Base-by-base conservation (phyloP, 2,113 vertebrate genomes). In the Ornithorhynchus anatinus region DNA sequence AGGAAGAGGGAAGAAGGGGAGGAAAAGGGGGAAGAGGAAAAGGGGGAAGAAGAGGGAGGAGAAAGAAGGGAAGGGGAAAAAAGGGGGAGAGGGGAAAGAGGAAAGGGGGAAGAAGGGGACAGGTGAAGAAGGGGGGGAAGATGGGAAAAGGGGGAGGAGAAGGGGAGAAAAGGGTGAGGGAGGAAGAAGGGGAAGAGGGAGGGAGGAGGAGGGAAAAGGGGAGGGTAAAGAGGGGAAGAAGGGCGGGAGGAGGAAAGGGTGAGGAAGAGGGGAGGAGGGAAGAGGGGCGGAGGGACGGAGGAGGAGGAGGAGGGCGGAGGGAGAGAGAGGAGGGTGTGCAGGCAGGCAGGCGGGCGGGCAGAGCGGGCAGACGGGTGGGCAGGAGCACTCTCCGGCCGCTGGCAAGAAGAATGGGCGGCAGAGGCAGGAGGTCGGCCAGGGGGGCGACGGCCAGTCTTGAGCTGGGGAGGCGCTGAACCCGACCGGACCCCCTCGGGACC, bases 371-470 rank as follows among this genome's bases (percentile, higher is more conserved):
- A 48, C 23, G 19, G 29, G 19, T 12, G 29, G 22, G 16, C 22
- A 27, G 43, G 23, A 32, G 5, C 68, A 39, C 74, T 54, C 73
- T 62, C 59, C 37, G n/a, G 59, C 67, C 20, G 83, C 79, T 4
- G 66, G 59, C 61, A 52, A 16, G 66, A 58, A 85, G 81, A 56
- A 88, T 86, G 85, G 84, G 77, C 59, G 84, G 65, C 56, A 61
- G 62, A 62, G 79, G 67, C 76, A 43, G 4, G 48, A 5, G 64
- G 17, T 27, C 36, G 62, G 75, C 80, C 42, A 80, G 64, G 54
- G 68, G 73, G 59, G 73, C 77, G 75, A 60, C 60, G 52, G 82
- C 82, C 54, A 54, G 69, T 16, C 65, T 65, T 35, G 17, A 66
- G 79, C 81, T 72, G 4, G 72, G 64, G 54, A 8, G 68, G 68